These are phyloP conservation scores for Diabrotica virgifera DNA, from an alignment of 1,140 invertebrate genomes.

Conservation along the genomic window DNA sequence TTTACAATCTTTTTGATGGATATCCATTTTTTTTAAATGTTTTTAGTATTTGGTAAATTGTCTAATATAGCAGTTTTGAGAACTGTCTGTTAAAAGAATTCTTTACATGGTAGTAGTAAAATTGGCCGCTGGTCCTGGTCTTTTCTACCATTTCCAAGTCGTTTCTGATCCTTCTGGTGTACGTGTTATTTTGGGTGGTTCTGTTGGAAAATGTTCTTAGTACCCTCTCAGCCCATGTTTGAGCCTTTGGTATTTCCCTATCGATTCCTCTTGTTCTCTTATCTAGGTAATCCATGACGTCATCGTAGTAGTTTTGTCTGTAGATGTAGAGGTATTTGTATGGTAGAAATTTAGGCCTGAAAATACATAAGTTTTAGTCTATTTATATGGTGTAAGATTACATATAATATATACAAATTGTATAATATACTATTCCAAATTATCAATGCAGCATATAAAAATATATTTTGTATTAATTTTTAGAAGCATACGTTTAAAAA, in stretches of 20 bases:
- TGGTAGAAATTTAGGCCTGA: constrained; percentile 71
- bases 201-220: constrained; percentile 64
- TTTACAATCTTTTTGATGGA: too few relatives aligned
- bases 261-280: constrained; percentile 65
- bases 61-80: constrained; percentile 9
- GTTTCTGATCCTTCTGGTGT: constrained; percentile 26
- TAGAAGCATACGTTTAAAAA: too few relatives aligned
- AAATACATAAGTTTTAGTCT: constrained; percentile 22
- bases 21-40: too few relatives aligned
- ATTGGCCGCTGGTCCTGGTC: constrained; percentile 39
- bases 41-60: too few relatives aligned
- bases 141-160: constrained; percentile 40
- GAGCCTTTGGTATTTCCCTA: constrained; percentile 67
- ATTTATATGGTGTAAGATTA: too few relatives aligned
- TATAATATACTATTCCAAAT: too few relatives aligned
- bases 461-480: too few relatives aligned
- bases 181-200: constrained; percentile 37
- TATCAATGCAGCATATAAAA: too few relatives aligned
- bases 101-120: constrained; percentile 42
- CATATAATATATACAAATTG: too few relatives aligned
- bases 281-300: constrained; percentile 77
- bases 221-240: constrained; percentile 79
- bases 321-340: constrained; percentile 82
- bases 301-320: constrained; percentile 79
- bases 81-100: constrained; percentile 38